Conservation (phyloP, 92 coral and sea anemone species). For the Porites divaricata region DNA sequence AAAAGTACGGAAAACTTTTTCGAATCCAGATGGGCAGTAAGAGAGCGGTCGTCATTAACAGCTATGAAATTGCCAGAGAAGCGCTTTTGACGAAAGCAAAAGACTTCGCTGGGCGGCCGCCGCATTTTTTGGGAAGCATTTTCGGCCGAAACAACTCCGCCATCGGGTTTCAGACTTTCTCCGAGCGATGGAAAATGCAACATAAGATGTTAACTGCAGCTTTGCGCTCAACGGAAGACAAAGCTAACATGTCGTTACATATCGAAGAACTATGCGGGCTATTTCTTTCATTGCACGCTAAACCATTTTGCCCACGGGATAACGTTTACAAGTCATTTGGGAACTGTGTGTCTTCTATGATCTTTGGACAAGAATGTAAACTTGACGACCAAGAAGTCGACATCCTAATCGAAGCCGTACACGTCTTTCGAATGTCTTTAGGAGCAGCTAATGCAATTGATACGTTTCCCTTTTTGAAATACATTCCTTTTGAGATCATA, state of each 20-base stretch:
- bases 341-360: conserved; percentile 62
- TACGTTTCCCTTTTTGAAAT: conserved; percentile 75
- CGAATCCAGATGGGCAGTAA: conserved; percentile 74
- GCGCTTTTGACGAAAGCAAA: conserved; percentile 70
- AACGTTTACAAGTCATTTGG: conserved; percentile 65
- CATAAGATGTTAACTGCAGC: conserved; percentile 65
- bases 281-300: conserved; percentile 36
- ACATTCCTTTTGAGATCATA: conserved; percentile 67
- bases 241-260: conserved; percentile 58
- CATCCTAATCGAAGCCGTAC: conserved; percentile 53
- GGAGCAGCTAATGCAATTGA: conserved; percentile 85
- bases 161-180: conserved; percentile 72
- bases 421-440: conserved; percentile 67
- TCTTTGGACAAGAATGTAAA: conserved; percentile 70
- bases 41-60: conserved; percentile 72
- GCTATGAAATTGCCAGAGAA: conserved; percentile 79
- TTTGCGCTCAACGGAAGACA: conserved; percentile 49
- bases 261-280: conserved; percentile 58
- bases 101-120: conserved; percentile 86
- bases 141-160: conserved; percentile 72
- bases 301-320: conserved; percentile 64
- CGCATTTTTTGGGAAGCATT: conserved; percentile 65
- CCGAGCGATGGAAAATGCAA: conserved; percentile 65
- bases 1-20: conserved; percentile 73
- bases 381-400: conserved; percentile 63